A percentile compares a stretch with the other conserved stretches of the same genome.
Evolutionary conservation across 64 coral and sea anemone genomes (phyloP).

Genomic region (Porites australiensis): DNA sequence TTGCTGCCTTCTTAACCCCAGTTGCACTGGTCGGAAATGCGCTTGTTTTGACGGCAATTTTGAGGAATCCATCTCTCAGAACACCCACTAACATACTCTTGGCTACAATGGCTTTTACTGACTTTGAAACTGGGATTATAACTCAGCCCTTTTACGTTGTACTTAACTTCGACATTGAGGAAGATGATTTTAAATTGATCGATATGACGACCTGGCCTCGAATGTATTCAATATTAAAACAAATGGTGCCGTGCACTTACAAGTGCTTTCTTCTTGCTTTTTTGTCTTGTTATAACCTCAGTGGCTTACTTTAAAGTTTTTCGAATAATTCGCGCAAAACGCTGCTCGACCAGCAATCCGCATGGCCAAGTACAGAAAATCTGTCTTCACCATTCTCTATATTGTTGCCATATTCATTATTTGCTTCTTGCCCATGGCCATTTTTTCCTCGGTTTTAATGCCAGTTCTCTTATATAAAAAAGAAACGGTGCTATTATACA

Average conservation of each 20-base stretch:
- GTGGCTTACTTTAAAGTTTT: conserved; percentile 62
- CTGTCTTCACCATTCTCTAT: background rate
- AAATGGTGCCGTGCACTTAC: background rate
- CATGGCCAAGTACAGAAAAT: conserved; percentile 1
- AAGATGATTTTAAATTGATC: background rate
- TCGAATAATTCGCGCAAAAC: conserved; percentile 32
- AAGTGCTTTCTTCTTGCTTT: background rate
- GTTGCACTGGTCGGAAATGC: background rate
- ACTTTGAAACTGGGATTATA: background rate
- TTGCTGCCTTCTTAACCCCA: background rate
- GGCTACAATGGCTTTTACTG: conserved; percentile 22
- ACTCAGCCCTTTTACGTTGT: background rate
- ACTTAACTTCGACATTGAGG: background rate
- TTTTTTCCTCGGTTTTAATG: background rate
- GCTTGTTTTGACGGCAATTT: background rate
- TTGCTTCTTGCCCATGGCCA: background rate
- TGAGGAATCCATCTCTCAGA: background rate
- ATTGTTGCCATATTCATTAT: background rate
- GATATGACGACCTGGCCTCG: no score
- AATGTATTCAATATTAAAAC: background rate
- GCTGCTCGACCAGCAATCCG: background rate
- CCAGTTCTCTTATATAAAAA: no score
- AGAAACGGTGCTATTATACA: no score
- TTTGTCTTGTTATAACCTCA: conserved; percentile 44
- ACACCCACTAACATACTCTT: background rate